Base-by-base conservation (phyloP, 1,140 invertebrate species). In the Drosophila insularis region DNA sequence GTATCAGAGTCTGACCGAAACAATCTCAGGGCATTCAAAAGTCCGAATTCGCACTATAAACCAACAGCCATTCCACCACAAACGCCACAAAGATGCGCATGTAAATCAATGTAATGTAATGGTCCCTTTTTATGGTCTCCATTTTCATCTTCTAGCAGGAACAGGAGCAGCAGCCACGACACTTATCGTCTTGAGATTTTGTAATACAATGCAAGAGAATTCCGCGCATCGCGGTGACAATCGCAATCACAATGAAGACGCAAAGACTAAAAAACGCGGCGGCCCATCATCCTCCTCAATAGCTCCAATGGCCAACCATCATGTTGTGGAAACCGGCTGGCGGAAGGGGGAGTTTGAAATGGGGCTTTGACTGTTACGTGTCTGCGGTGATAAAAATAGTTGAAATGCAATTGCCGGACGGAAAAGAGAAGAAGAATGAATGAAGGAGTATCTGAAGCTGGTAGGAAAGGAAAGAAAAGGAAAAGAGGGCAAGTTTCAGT, bases 81-180 rank as follows among this genome's bases (percentile, higher is more conserved):
- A 11, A 8, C 13, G 19, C 63, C 63, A 75, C 65, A 64, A 74
- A 74, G 62, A 63, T 63, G 67, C 68, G 72, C 75, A 78, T 78
- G 75, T 78, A 78, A 78, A 78, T 78, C 72, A 78, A 75, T 78
- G 75, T 78, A 78, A 78, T 78, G 64, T 63, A 50, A 50, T 50
- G 43, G 43, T 50, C 62, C 68, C 60, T 56, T 78, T 78, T 78
- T 78, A 78, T 71, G 63, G 60, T 64, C 43, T 62, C 17, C 64
- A 50, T 50, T 50, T 50, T 21, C 43, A 50, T 50, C 43, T 50
- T 50, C 11, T 13, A 35, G 32, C 32, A 35, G 32, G 32, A 35
- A 11, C 35, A 37, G 35, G 2, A 37, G 35, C 35, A 13, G 17
- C 10, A 50, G 17, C 63, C 13, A 55, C 39, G 56, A 63, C 17